Evolutionary conservation across 2,113 vertebrate species (phyloP).

Genomic region (Macrotis lagotis): DNA sequence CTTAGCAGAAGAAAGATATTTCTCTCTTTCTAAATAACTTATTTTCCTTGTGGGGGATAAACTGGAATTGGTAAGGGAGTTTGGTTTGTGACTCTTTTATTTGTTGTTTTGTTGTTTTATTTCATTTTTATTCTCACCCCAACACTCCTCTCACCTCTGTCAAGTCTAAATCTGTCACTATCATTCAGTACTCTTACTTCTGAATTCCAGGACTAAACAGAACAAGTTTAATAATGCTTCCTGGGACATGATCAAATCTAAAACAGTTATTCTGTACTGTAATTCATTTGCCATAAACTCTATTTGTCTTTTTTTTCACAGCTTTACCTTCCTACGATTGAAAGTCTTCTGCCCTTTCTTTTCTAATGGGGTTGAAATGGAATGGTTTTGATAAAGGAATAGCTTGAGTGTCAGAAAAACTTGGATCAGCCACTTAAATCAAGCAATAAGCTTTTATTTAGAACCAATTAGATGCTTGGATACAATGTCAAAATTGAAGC

Average conservation of each 20-base stretch:
- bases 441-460: neutral
- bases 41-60: neutral
- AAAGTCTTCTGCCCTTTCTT: neutral
- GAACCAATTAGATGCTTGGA: neutral
- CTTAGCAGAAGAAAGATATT: neutral
- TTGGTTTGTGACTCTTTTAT: neutral
- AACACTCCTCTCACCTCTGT: no score
- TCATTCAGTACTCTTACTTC: neutral
- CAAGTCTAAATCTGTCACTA: neutral
- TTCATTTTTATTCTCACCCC: neutral
- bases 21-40: neutral
- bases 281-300: neutral
- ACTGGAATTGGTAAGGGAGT: neutral
- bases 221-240: neutral
- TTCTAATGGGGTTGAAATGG: neutral
- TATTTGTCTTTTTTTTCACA: neutral
- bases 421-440: neutral
- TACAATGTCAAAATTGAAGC: neutral
- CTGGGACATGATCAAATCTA: neutral
- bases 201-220: neutral
- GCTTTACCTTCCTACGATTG: neutral
- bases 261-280: neutral
- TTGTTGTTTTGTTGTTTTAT: no score
- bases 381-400: neutral
- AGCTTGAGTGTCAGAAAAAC: neutral